Conservation (phyloP, 1,140 invertebrate species). For the Halesus radiatus region DNA sequence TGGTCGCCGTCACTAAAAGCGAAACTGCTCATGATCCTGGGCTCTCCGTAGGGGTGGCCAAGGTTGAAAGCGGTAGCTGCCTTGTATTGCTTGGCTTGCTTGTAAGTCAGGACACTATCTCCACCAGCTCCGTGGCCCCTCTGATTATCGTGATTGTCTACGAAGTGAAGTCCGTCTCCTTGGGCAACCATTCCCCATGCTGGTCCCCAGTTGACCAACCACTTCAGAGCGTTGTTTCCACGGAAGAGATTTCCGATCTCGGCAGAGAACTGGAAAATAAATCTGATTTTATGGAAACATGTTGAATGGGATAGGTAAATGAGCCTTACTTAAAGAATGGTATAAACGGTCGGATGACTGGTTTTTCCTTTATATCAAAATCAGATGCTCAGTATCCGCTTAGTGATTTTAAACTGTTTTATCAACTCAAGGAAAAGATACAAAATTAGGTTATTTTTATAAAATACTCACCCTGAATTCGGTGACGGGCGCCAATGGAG, state of each 20-base stretch:
- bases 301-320: no score
- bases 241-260: conserved; percentile 61
- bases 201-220: conserved; percentile 71
- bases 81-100: conserved; percentile 74
- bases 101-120: conserved; percentile 73
- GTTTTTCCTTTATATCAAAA: no score
- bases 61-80: conserved; percentile 87
- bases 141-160: conserved; percentile 77
- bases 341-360: no score
- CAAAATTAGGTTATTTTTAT: no score
- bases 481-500: conserved; percentile 77
- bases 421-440: background rate
- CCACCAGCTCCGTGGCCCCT: conserved; percentile 71
- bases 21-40: conserved; percentile 86
- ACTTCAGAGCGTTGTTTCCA: conserved; percentile 63
- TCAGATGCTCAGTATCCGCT: no score
- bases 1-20: conserved; percentile 70
- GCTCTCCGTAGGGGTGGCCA: conserved; percentile 84
- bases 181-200: conserved; percentile 73
- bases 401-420: no score
- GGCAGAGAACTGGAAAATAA: conserved; percentile 51
- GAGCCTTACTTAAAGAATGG: background rate
- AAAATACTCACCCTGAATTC: conserved; percentile 74
- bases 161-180: conserved; percentile 73
- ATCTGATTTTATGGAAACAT: no score